Conservation (phyloP, 2,797 vertebrate genomes). For the Hephaestus fuliginosus region DNA sequence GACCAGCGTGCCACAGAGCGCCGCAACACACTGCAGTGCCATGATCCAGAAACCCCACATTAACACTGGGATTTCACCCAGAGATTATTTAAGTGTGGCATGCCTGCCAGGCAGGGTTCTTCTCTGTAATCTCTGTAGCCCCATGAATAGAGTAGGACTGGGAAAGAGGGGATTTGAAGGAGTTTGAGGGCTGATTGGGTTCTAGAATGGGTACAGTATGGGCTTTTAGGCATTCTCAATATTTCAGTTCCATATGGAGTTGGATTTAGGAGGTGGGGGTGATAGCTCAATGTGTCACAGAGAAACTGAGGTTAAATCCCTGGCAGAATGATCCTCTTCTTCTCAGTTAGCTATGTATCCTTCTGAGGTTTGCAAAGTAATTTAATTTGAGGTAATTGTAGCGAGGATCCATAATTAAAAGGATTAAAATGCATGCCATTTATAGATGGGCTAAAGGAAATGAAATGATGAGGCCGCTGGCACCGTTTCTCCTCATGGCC, state of each 20-base stretch:
- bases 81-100: constrained; percentile 86
- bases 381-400: constrained; percentile 90
- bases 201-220: constrained; percentile 76
- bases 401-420: constrained; percentile 87
- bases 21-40: constrained; percentile 71
- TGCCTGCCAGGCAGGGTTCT: constrained; percentile 83
- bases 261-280: constrained; percentile 78
- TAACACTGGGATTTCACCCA: constrained; percentile 85
- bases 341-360: constrained; percentile 82
- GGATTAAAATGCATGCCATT: constrained; percentile 87
- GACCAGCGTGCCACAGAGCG: constrained; percentile 66
- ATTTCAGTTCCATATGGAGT: constrained; percentile 82
- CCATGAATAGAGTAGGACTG: constrained; percentile 78
- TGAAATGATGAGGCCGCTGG: constrained; percentile 78
- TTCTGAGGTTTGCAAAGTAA: constrained; percentile 89
- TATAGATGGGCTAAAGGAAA: constrained; percentile 84
- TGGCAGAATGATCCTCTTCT: constrained; percentile 79
- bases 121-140: constrained; percentile 82
- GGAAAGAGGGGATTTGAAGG: constrained; percentile 81
- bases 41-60: constrained; percentile 83
- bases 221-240: constrained; percentile 81
- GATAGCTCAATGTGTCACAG: constrained; percentile 76
- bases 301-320: constrained; percentile 83
- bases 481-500: constrained; percentile 69
- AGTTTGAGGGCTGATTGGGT: constrained; percentile 83